These are phyloP conservation scores for Muscina levida DNA, from an alignment of 2,888 invertebrate genomes.

Conservation along the genomic window DNA sequence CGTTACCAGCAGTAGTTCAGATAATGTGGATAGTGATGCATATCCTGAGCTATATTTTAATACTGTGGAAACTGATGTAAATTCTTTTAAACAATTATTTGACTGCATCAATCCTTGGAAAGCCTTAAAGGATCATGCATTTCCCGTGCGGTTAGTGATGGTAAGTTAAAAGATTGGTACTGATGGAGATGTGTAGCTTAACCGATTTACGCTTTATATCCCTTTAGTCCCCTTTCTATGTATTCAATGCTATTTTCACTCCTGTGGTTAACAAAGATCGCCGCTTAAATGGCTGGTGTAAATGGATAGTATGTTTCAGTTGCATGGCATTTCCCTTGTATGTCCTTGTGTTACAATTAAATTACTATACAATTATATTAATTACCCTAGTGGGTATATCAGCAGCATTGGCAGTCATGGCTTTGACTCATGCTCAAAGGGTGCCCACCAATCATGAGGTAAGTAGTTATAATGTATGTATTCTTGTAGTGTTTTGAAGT, in stretches of 20 bases:
- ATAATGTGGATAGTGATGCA: constrained; percentile 24
- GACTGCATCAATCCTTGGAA: constrained; percentile 15
- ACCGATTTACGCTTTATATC: no score
- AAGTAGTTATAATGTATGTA: background rate
- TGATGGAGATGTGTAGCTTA: no score
- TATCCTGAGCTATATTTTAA: constrained; percentile 1
- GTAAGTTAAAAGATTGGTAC: background rate
- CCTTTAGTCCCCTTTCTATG: constrained; percentile 26
- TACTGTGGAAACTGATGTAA: background rate
- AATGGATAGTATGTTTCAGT: constrained; percentile 7
- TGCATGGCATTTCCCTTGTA: constrained; percentile 20
- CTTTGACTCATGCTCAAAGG: constrained; percentile 1
- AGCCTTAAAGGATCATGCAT: background rate
- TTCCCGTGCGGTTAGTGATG: background rate
- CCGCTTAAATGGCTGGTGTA: constrained; percentile 27
- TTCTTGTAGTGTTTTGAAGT: no score
- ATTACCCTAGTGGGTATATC: background rate
- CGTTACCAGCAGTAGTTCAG: constrained; percentile 26
- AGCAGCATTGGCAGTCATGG: background rate
- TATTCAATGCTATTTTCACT: constrained; percentile 1
- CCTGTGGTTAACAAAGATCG: constrained; percentile 1
- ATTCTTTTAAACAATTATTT: background rate
- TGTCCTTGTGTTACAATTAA: constrained; percentile 3
- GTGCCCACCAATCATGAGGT: constrained; percentile 24
- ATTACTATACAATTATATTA: background rate